These are phyloP conservation scores for Diarsia mendica DNA, from an alignment of 2,888 invertebrate species.

Conservation along the genomic window DNA sequence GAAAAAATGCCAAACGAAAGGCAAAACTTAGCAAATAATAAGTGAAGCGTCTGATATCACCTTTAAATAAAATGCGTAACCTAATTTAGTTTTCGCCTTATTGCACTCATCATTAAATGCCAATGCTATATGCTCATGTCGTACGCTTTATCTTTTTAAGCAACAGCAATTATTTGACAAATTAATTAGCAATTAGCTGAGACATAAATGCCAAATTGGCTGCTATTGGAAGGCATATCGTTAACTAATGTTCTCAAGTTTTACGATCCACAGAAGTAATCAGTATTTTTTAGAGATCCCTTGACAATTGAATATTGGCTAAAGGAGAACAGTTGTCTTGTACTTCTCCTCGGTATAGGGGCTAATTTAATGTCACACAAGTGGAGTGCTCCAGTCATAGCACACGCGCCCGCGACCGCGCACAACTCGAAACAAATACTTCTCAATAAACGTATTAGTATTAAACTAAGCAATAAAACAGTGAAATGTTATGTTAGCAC, in stretches of 20 bases:
- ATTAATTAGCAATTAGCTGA: slow-evolving; percentile 36
- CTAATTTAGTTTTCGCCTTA: neutral
- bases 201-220: slow-evolving; percentile 26
- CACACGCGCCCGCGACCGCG: slow-evolving; percentile 77
- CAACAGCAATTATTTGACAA: slow-evolving; percentile 14
- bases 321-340: slow-evolving; percentile 54
- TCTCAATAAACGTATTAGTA: slow-evolving; percentile 52
- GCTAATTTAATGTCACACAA: slow-evolving; percentile 79
- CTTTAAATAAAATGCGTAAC: slow-evolving; percentile 10
- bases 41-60: neutral
- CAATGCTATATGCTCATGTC: neutral
- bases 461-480: slow-evolving; percentile 54
- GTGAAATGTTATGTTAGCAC: slow-evolving; percentile 70
- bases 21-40: neutral
- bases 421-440: slow-evolving; percentile 60
- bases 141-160: slow-evolving; percentile 2
- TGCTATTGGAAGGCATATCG: slow-evolving; percentile 10
- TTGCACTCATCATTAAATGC: slow-evolving; percentile 1
- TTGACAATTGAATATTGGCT: slow-evolving; percentile 46
- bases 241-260: slow-evolving; percentile 19
- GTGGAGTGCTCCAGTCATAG: slow-evolving; percentile 77
- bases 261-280: slow-evolving; percentile 24
- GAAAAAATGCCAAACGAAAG: neutral
- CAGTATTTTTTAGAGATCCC: slow-evolving; percentile 36
- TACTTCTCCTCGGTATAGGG: slow-evolving; percentile 67